phyloP scores from a whole-genome alignment of 2,113 vertebrate species.

The Coptodon rendalli region DNA sequence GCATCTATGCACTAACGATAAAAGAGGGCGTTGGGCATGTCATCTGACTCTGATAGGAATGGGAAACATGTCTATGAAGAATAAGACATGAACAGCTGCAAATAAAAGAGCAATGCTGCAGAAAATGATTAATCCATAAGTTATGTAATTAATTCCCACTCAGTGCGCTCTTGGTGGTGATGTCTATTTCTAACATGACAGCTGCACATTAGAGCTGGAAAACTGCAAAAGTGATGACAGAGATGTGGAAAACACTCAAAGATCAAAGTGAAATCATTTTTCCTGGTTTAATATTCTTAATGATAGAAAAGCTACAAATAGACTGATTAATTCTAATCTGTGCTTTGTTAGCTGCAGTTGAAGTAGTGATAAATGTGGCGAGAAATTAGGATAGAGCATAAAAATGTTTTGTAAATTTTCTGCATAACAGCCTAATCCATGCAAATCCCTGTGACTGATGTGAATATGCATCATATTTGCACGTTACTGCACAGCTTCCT shows the following conservation, averaged over 20 bases:
- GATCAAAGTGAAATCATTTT: not conserved
- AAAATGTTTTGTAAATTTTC: not conserved
- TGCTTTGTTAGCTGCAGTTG: not conserved
- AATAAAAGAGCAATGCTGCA: not conserved
- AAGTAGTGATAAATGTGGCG: not conserved
- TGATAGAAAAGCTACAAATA: not conserved
- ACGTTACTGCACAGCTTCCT: not conserved
- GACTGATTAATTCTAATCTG: not conserved
- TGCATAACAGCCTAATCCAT: not conserved
- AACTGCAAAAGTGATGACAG: not conserved
- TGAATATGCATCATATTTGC: not conserved
- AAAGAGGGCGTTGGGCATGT: not conserved
- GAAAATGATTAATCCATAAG: not conserved
- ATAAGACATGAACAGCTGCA: not conserved
- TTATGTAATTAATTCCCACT: not conserved
- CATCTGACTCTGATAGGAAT: not conserved
- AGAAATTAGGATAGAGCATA: not conserved
- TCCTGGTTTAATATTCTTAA: not conserved
- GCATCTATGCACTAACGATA: not conserved
- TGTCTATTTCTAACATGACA: not conserved
- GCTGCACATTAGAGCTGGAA: not conserved
- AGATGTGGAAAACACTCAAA: not conserved
- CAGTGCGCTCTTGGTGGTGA: not conserved
- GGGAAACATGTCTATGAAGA: not conserved
- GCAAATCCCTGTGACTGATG: not conserved